Evolutionary conservation across 2,113 vertebrate species (phyloP).

Genomic region (Excalfactoria chinensis): DNA sequence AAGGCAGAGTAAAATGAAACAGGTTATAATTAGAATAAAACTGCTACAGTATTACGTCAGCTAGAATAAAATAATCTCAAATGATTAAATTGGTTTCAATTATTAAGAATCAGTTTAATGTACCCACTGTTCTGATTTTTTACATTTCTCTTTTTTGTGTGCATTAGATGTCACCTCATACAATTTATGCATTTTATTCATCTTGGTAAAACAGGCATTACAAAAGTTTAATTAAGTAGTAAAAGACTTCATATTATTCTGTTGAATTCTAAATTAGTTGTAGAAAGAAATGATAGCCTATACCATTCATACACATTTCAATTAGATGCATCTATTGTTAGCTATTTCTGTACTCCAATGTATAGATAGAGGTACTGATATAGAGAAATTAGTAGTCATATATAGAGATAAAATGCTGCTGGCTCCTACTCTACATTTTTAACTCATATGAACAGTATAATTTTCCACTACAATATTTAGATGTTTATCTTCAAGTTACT

Average conservation of each 20-base stretch:
- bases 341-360: conserved; percentile 53
- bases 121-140: conserved; percentile 85
- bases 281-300: conserved; percentile 78
- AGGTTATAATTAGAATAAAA: conserved; percentile 91
- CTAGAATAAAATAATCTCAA: conserved; percentile 87
- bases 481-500: background rate
- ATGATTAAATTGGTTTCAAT: conserved; percentile 89
- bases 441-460: background rate
- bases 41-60: conserved; percentile 88
- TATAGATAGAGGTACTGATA: conserved; percentile 48
- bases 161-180: conserved; percentile 84
- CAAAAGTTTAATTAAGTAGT: conserved; percentile 88
- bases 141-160: conserved; percentile 84
- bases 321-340: conserved; percentile 78
- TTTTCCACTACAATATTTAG: conserved; percentile 18
- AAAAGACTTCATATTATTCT: conserved; percentile 85
- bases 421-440: background rate
- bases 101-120: conserved; percentile 88
- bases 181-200: conserved; percentile 87
- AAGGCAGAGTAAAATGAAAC: conserved; percentile 89
- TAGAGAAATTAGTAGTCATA: background rate
- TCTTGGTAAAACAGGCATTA: conserved; percentile 86
- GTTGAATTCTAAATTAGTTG: conserved; percentile 85
- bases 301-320: conserved; percentile 78
- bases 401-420: conserved; percentile 3